Percentiles rank a stretch among this genome's conserved stretches.
Conservation (phyloP, 2,113 vertebrate species). For the Nycticryphes semicollaris region DNA sequence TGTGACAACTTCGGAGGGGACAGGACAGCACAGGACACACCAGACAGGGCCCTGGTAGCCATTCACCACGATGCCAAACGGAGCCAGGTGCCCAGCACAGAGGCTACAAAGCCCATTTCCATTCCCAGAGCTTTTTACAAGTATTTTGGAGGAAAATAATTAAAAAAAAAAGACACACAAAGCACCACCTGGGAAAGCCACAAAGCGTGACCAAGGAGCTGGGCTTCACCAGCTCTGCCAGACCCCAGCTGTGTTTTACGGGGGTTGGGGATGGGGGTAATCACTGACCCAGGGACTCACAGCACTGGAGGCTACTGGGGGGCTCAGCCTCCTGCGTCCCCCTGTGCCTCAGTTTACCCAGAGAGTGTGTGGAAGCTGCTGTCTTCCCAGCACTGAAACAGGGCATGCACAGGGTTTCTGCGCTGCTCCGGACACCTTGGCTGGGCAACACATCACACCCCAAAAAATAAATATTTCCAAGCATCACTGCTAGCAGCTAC, state of each 20-base stretch:
- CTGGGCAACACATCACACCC: not conserved
- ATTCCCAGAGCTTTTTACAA: not conserved
- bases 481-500: not conserved
- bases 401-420: accelerated
- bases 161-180: not conserved
- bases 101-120: not conserved
- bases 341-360: not conserved
- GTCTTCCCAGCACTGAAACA: not conserved
- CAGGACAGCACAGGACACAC: not conserved
- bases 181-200: not conserved
- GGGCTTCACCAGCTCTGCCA: not conserved
- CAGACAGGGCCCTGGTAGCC: not conserved
- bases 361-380: not conserved
- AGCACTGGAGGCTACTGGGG: accelerated
- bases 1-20: not conserved
- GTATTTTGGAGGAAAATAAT: not conserved
- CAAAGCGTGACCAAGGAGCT: not conserved
- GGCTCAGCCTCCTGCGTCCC: accelerated
- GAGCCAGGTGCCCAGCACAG: not conserved
- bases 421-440: too few species aligned
- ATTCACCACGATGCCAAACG: accelerated
- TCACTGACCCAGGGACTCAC: accelerated
- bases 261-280: too few species aligned
- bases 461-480: too few species aligned
- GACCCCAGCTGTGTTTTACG: not conserved